Conservation (phyloP, 2,797 vertebrate species). For the Anisognathus igniventris region DNA sequence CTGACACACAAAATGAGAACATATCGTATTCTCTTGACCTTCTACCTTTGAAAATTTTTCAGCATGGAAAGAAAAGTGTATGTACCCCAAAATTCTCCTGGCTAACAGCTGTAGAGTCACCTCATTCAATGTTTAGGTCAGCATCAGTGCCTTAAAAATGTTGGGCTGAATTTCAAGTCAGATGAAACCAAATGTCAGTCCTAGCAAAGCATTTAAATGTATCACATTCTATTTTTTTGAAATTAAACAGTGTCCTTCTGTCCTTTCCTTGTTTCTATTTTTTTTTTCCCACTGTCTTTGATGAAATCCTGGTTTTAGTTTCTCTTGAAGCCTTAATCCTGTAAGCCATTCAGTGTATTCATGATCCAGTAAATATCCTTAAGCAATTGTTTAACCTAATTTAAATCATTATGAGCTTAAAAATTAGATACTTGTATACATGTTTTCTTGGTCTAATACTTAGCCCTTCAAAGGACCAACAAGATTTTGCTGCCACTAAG, state of each 20-base stretch:
- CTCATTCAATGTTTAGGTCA: not conserved
- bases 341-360: not conserved
- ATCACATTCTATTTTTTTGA: not conserved
- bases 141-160: not conserved
- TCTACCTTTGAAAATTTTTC: not conserved
- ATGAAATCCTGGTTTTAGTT: not conserved
- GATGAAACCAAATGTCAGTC: not conserved
- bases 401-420: not conserved
- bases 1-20: not conserved
- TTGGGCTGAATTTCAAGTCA: not conserved
- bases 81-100: not conserved
- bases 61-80: not conserved
- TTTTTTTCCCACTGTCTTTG: fast-evolving
- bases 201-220: not conserved
- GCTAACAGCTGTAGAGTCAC: not conserved
- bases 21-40: not conserved
- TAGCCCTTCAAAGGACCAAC: not conserved
- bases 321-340: not conserved
- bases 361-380: not conserved
- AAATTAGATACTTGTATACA: not conserved
- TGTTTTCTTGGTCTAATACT: not conserved
- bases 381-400: not conserved
- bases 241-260: not conserved
- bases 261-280: not conserved
- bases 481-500: not conserved